Percentiles rank a stretch among this genome's conserved stretches.
phyloP scores from a whole-genome alignment of 2,797 vertebrate species.

The Tolypeutes matacus region DNA sequence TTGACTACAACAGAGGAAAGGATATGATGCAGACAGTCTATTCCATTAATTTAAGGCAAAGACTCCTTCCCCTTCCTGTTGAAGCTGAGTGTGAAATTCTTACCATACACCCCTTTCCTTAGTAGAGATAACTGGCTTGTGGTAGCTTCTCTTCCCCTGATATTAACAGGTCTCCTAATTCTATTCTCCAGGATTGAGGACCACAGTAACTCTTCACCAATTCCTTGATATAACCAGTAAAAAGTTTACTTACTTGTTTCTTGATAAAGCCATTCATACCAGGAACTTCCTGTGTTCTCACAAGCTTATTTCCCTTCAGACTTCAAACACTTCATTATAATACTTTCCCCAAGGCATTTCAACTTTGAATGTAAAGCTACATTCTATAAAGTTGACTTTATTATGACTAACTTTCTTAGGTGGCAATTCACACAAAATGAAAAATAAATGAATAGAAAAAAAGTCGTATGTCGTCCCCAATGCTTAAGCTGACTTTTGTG shows the following conservation, averaged over 20 bases:
- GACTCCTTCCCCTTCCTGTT: conserved; percentile 28
- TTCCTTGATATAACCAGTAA: neutral
- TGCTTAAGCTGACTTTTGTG: neutral
- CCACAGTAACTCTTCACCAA: neutral
- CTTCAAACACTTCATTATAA: conserved; percentile 23
- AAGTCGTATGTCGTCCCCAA: neutral
- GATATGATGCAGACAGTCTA: neutral
- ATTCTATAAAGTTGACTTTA: conserved; percentile 36
- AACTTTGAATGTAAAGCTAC: conserved; percentile 38
- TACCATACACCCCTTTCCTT: conserved; percentile 9
- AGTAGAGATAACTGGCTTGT: neutral
- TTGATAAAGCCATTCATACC: conserved; percentile 6
- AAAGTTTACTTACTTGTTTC: conserved; percentile 37
- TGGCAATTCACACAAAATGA: neutral
- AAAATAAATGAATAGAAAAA: neutral
- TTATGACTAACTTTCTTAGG: neutral
- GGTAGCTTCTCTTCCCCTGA: neutral
- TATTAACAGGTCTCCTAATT: neutral
- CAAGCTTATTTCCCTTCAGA: conserved; percentile 26
- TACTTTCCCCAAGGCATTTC: conserved; percentile 9
- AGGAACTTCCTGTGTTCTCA: conserved; percentile 21
- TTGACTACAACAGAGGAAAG: neutral
- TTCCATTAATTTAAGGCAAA: conserved; percentile 16
- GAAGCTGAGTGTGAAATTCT: conserved; percentile 25
- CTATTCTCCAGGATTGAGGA: neutral